Evolutionary conservation across 2,888 invertebrate species (phyloP).

Genomic region (Agrotis segetum): DNA sequence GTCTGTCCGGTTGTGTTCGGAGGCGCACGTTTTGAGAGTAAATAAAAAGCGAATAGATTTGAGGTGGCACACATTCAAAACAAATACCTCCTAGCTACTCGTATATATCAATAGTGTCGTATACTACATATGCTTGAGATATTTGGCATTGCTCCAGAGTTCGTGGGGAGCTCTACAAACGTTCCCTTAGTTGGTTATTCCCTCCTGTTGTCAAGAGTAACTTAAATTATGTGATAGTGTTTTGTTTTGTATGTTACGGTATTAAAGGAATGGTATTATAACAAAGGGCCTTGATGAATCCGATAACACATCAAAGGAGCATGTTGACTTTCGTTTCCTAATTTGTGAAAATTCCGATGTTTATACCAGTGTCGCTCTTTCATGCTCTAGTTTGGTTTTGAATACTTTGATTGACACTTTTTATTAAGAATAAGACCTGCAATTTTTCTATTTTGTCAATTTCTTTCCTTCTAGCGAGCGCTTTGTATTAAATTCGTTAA

Average conservation of each 20-base stretch:
- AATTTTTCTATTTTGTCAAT: too few species aligned
- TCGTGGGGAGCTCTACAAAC: constrained; percentile 75
- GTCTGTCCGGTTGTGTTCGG: constrained; percentile 47
- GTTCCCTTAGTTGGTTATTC: constrained; percentile 77
- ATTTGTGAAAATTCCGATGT: not conserved
- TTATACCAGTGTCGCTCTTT: not conserved
- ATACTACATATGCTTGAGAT: constrained; percentile 72
- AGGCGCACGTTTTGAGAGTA: constrained; percentile 64
- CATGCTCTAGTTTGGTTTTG: not conserved
- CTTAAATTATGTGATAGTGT: constrained; percentile 77
- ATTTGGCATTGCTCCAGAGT: constrained; percentile 81
- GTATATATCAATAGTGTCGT: constrained; percentile 64
- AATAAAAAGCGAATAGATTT: constrained; percentile 74
- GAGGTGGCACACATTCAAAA: constrained; percentile 73
- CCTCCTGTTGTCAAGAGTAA: constrained; percentile 77
- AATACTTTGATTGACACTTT: not conserved
- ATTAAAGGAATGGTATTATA: constrained; percentile 16
- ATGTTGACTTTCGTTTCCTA: constrained; percentile 12
- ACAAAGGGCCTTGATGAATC: constrained; percentile 3
- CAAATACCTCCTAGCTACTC: constrained; percentile 72
- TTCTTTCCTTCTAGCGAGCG: too few species aligned
- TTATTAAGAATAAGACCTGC: not conserved
- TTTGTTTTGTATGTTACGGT: constrained; percentile 64
- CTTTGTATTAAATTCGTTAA: too few species aligned
- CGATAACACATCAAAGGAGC: not conserved